Evolutionary conservation across 2,888 invertebrate species (phyloP).

Genomic region (Periphyllus acericola): DNA sequence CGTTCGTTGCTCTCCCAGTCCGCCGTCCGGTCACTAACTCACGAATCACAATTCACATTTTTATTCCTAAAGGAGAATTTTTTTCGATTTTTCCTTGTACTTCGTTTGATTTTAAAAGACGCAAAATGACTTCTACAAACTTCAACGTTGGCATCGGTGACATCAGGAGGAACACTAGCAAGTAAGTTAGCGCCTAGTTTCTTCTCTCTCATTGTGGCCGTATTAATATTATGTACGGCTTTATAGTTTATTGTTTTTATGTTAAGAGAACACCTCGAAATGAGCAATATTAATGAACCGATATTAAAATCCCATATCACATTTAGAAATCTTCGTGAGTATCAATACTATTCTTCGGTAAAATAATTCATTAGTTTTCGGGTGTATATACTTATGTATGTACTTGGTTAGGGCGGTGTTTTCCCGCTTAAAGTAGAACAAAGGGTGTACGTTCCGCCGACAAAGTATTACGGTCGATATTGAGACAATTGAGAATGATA

Average conservation of each 20-base stretch:
- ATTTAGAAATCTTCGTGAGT: neutral
- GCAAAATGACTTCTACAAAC: slow-evolving; percentile 73
- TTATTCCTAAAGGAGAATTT: neutral
- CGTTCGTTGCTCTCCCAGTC: slow-evolving; percentile 11
- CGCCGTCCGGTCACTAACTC: neutral
- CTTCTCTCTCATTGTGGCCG: neutral
- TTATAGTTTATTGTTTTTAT: neutral
- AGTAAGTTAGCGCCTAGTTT: slow-evolving; percentile 68
- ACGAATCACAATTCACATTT: neutral
- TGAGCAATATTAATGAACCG: neutral
- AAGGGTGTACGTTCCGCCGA: neutral
- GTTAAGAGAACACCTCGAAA: neutral
- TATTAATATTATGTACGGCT: neutral
- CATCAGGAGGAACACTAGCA: slow-evolving; percentile 75
- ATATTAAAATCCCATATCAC: neutral
- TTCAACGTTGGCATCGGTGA: slow-evolving; percentile 73
- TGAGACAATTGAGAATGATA: too few relatives aligned
- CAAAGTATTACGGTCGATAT: neutral
- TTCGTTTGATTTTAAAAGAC: neutral
- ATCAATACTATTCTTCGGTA: too few relatives aligned
- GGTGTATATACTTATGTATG: too few relatives aligned
- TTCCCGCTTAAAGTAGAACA: slow-evolving; percentile 56
- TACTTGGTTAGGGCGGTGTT: slow-evolving; percentile 3
- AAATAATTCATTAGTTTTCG: too few relatives aligned
- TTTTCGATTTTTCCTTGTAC: neutral